A percentile compares a stretch with the other conserved stretches of the same genome.
Evolutionary conservation across 92 coral and sea anemone genomes (phyloP).

Genomic region (Ricordea florida): DNA sequence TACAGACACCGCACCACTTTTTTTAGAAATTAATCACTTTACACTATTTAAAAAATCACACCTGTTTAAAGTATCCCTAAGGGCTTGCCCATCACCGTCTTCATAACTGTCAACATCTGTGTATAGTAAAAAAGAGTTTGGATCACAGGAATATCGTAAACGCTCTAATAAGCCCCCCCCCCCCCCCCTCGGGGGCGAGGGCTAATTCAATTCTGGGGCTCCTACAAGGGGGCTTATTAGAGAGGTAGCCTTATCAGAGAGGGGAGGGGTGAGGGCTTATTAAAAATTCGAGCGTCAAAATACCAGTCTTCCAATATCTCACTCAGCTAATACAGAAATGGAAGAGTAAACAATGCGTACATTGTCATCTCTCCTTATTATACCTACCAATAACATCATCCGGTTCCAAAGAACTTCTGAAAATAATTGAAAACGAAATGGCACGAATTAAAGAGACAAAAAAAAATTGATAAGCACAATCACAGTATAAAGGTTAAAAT

Average conservation of each 20-base stretch:
- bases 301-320: not conserved
- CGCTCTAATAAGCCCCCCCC: not conserved
- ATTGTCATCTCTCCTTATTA: no score
- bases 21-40: not conserved
- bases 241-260: no score
- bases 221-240: no score
- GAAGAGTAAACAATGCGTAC: no score
- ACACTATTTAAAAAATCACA: not conserved
- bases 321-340: not conserved
- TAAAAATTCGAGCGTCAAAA: no score
- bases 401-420: constrained; percentile 79
- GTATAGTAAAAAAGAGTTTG: not conserved
- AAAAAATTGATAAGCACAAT: not conserved
- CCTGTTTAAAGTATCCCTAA: constrained; percentile 98
- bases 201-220: no score
- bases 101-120: constrained; percentile 99
- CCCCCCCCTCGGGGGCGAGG: no score
- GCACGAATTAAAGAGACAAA: not conserved
- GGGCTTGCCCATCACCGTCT: constrained; percentile 97
- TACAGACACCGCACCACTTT: not conserved
- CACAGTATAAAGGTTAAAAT: no score
- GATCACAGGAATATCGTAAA: not conserved
- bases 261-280: no score
- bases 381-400: constrained; percentile 86
- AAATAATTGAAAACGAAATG: not conserved